Percentiles rank a stretch among this genome's conserved stretches.
Conservation (phyloP, 1,140 invertebrate species). For the Dinothrombium tinctorium region DNA sequence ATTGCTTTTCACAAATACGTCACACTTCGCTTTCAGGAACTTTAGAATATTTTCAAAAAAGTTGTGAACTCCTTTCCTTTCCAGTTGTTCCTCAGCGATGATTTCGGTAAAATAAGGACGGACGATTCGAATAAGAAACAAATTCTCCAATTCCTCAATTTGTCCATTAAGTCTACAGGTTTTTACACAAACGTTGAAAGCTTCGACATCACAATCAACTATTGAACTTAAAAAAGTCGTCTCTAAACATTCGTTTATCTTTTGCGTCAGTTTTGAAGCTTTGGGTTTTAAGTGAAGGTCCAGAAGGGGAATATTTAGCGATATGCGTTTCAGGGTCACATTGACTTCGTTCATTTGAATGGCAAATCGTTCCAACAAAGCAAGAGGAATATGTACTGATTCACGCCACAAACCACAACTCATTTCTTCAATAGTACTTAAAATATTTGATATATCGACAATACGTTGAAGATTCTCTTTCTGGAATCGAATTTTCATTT, state of each 20-base stretch:
- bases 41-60: constrained; percentile 6
- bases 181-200: constrained; percentile 12
- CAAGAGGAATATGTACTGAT: neutral
- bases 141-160: constrained; percentile 38
- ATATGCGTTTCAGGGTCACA: neutral
- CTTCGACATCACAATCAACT: neutral
- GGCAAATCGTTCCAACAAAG: neutral
- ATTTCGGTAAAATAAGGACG: constrained; percentile 38
- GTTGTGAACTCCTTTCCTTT: neutral
- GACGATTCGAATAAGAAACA: constrained; percentile 43
- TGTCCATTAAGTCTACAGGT: constrained; percentile 27
- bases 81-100: constrained; percentile 1
- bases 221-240: neutral
- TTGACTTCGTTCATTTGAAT: neutral
- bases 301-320: neutral
- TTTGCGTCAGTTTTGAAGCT: neutral
- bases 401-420: neutral
- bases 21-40: constrained; percentile 5
- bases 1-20: neutral
- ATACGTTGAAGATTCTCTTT: constrained; percentile 4
- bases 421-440: neutral
- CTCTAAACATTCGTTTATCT: neutral
- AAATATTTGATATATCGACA: neutral
- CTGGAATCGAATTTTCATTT: constrained; percentile 1
- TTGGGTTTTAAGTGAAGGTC: neutral